Conservation (phyloP, 2,888 invertebrate species). For the Drosophila austrosaltans region DNA sequence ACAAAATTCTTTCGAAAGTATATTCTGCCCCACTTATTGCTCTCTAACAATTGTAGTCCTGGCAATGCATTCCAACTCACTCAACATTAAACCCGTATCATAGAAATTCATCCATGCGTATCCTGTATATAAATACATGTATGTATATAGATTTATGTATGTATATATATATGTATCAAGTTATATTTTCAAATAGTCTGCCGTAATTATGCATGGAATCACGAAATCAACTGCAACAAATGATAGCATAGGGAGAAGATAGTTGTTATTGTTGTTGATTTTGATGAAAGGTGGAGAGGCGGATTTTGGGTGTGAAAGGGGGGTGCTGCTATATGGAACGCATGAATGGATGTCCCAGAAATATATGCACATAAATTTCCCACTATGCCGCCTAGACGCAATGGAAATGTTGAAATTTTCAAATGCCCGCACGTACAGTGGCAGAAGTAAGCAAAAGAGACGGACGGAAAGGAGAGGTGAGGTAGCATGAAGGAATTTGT, state of each 20-base stretch:
- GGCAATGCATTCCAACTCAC: background rate
- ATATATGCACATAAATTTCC: conserved; percentile 72
- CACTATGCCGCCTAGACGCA: conserved; percentile 43
- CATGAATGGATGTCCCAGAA: conserved; percentile 63
- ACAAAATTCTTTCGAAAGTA: too few species aligned
- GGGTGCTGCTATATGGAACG: conserved; percentile 52
- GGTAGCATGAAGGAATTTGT: conserved; percentile 54
- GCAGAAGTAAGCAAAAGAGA: conserved; percentile 2
- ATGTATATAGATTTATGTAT: conserved; percentile 39
- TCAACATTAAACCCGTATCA: conserved; percentile 24
- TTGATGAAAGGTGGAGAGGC: background rate
- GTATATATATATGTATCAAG: conserved; percentile 31
- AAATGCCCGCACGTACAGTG: conserved; percentile 66
- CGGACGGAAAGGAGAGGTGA: background rate
- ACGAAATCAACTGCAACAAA: conserved; percentile 58
- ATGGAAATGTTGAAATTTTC: conserved; percentile 71
- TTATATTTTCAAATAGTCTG: conserved; percentile 34
- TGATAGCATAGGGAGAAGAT: background rate
- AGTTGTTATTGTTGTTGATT: background rate
- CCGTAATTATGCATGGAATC: conserved; percentile 70
- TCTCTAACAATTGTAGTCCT: background rate
- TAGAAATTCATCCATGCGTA: conserved; percentile 46
- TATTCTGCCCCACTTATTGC: too few species aligned
- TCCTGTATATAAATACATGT: conserved; percentile 47
- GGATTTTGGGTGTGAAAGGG: background rate